Conservation (phyloP, 1,140 invertebrate species). For the Maconellicoccus hirsutus region DNA sequence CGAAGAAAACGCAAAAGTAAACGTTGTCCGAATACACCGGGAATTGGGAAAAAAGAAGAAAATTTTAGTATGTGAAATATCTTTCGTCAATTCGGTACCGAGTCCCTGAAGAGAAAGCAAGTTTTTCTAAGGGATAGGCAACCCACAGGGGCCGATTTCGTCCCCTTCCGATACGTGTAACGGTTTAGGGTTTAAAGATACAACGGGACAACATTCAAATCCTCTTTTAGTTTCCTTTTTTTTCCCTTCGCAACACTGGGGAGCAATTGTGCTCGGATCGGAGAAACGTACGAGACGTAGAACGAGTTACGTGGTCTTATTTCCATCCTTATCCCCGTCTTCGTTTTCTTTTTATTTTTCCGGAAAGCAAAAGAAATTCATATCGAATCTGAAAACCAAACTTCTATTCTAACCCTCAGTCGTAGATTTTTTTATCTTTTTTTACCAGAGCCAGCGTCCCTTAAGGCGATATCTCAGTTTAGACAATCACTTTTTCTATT, state of each 20-base stretch:
- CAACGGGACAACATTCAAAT: slow-evolving; percentile 21
- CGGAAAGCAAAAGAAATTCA: slow-evolving; percentile 19
- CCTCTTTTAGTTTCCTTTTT: slow-evolving; percentile 21
- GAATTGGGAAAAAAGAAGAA: background rate
- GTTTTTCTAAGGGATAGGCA: slow-evolving; percentile 9
- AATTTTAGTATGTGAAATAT: background rate
- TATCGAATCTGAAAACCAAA: slow-evolving; percentile 22
- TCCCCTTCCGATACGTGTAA: background rate
- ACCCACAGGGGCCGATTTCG: slow-evolving; percentile 17
- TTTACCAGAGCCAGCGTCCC: slow-evolving; percentile 13
- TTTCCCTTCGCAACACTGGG: background rate
- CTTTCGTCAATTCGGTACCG: background rate
- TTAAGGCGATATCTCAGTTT: slow-evolving; percentile 22
- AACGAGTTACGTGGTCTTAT: slow-evolving; percentile 18
- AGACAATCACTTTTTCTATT: slow-evolving; percentile 22
- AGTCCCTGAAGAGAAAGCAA: background rate
- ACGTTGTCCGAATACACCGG: background rate
- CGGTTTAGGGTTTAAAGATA: slow-evolving; percentile 17
- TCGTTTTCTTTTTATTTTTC: slow-evolving; percentile 13
- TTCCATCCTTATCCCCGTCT: slow-evolving; percentile 13
- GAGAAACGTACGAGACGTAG: background rate
- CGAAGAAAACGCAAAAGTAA: background rate
- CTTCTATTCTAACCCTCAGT: slow-evolving; percentile 21
- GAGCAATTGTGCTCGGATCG: slow-evolving; percentile 10
- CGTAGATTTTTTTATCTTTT: slow-evolving; percentile 16